Conservation (phyloP, 1,140 invertebrate genomes). For the Apis florea region DNA sequence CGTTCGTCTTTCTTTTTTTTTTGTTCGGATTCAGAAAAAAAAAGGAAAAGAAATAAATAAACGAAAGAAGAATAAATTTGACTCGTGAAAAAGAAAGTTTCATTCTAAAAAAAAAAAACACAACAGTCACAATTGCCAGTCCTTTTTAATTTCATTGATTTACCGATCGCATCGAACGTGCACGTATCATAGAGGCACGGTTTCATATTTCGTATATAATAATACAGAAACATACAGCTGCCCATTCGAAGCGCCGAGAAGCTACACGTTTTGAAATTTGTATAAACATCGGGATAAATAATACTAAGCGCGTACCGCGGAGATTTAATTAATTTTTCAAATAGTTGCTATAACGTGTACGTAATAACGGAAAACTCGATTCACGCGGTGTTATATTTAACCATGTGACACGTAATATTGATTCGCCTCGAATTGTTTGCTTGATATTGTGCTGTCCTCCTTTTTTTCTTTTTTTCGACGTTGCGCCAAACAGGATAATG, state of each 20-base stretch:
- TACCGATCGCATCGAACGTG: background rate
- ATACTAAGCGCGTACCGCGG: background rate
- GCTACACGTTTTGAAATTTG: slow-evolving; percentile 7
- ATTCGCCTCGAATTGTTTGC: slow-evolving; percentile 25
- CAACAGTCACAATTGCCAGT: background rate
- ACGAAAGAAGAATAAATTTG: too few relatives aligned
- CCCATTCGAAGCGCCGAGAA: background rate
- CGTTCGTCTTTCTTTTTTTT: too few relatives aligned
- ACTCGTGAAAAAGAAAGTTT: background rate
- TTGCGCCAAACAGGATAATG: background rate
- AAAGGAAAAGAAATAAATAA: background rate
- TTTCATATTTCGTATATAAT: background rate
- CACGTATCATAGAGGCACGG: background rate
- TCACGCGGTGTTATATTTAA: slow-evolving; percentile 13
- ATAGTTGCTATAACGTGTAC: slow-evolving; percentile 23
- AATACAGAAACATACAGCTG: background rate
- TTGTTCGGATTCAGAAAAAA: background rate
- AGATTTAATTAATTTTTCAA: slow-evolving; percentile 43
- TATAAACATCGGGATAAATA: slow-evolving; percentile 25
- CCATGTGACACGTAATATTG: slow-evolving; percentile 35
- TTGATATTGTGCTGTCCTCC: background rate
- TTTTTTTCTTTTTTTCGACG: background rate
- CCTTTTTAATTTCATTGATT: background rate
- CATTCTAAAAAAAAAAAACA: background rate
- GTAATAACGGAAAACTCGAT: slow-evolving; percentile 43